Evolutionary conservation across 92 coral and sea anemone species (phyloP), one percentile per base, ranked within the genome.

Genomic region (Palythoa heliodiscus): DNA sequence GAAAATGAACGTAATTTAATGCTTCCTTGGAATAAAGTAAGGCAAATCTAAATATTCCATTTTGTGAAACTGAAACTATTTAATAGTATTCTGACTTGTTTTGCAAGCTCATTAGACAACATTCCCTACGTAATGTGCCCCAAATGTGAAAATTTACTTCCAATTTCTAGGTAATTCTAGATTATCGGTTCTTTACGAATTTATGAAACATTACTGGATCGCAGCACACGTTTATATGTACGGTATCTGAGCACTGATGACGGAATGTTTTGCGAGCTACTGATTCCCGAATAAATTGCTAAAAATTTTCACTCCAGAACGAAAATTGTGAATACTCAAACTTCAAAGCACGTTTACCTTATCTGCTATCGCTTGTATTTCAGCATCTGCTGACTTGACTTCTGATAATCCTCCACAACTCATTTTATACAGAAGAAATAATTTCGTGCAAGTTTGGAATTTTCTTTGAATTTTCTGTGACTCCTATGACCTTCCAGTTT

Each of bases 361-460:
- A 22, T 29, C 20, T 24, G 67, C 68, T 16, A 76, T 76, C 15
- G 48, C 67, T 16, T 54, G 16, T 43, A 76, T 76, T 76, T 76
- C 81, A 25, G 47, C 81, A 55, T 53, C 23, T 7, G 67, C 81
- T n/a, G 11, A 64, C 20, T 54, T 52, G 24, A 76, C 3, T 3
- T 55, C 81, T 16, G 81, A 25, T 29, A 76, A 23, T 2, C 81
- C 81, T 7, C 81, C 81, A 25, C 81, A 76, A 13, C 64, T 76
- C 81, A 76, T 76, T 37, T 76, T 76, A 38, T 29, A 29, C 35
- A 29, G 35, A 29, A 29, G 35, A 0, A 29, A 29, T 0, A 1
- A 29, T 29, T 29, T 29, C 35, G 39, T 11, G 11, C 12, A 0
- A 67, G 2, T 67, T 16, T 7, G 19, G 23, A 67, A 20, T 4